Evolutionary conservation across 2,888 invertebrate genomes (phyloP).

Genomic region (Lepetodrilus schrolli): DNA sequence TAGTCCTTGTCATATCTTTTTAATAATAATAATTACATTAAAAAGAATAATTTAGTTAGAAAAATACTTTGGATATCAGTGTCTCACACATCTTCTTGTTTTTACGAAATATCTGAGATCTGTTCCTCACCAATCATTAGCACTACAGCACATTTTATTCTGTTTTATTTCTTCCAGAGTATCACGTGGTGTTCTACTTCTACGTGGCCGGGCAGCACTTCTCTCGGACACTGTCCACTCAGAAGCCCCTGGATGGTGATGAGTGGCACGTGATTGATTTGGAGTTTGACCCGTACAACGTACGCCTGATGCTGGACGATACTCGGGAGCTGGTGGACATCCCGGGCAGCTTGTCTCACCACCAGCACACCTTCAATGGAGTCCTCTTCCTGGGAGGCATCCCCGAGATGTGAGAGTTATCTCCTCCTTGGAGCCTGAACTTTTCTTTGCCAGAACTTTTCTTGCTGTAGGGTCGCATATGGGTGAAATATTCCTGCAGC

Average conservation of each 20-base stretch:
- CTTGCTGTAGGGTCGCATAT: too few relatives aligned
- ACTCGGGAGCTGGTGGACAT: slow-evolving; percentile 45
- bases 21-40: too few relatives aligned
- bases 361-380: slow-evolving; percentile 49
- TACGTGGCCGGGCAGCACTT: slow-evolving; percentile 46
- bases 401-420: slow-evolving; percentile 35
- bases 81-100: too few relatives aligned
- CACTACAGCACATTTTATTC: too few relatives aligned
- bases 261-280: slow-evolving; percentile 98
- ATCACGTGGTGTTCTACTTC: slow-evolving; percentile 55
- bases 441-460: background rate
- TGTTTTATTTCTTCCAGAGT: slow-evolving; percentile 49
- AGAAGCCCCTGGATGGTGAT: slow-evolving; percentile 88
- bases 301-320: slow-evolving; percentile 58
- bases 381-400: slow-evolving; percentile 60
- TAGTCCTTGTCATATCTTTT: too few relatives aligned
- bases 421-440: background rate
- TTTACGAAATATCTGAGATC: too few relatives aligned
- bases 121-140: too few relatives aligned
- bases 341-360: slow-evolving; percentile 39
- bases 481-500: too few relatives aligned
- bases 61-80: too few relatives aligned
- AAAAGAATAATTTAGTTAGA: too few relatives aligned
- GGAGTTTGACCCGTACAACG: slow-evolving; percentile 90
- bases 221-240: slow-evolving; percentile 87